Evolutionary conservation across 2,113 vertebrate species (phyloP).

Genomic region (Pelusios castaneus): DNA sequence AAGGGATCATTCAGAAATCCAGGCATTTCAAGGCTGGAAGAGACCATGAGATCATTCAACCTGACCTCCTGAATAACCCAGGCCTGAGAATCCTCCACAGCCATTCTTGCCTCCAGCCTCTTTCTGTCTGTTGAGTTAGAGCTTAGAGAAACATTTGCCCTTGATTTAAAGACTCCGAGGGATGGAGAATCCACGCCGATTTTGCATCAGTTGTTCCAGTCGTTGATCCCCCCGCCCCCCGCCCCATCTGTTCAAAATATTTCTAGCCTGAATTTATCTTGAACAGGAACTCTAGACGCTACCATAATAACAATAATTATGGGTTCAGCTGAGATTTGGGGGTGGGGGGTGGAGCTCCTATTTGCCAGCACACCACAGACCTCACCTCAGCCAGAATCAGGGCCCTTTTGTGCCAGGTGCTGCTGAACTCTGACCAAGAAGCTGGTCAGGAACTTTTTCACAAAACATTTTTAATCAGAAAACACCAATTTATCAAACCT

Average conservation of each 20-base stretch:
- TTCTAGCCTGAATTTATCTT: background rate
- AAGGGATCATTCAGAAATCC: background rate
- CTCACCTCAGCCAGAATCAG: no score
- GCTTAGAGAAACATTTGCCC: background rate
- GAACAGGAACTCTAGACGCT: background rate
- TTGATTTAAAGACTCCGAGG: background rate
- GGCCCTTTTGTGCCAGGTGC: background rate
- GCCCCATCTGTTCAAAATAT: background rate
- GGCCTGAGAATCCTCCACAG: background rate
- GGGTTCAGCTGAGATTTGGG: background rate
- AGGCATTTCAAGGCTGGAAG: background rate
- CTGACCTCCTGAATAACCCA: background rate
- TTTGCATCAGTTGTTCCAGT: background rate
- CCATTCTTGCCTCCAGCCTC: background rate
- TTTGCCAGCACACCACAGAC: background rate
- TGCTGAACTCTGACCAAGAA: background rate
- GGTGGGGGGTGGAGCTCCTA: no score
- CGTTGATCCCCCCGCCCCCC: background rate
- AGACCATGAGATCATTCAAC: background rate
- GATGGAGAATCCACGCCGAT: background rate
- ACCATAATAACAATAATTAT: background rate
- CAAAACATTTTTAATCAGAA: background rate
- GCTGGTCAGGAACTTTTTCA: background rate
- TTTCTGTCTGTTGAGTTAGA: background rate
- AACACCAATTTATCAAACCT: background rate